Evolutionary conservation across 2,888 invertebrate genomes (phyloP).

Genomic region (Limnephilus lunatus): DNA sequence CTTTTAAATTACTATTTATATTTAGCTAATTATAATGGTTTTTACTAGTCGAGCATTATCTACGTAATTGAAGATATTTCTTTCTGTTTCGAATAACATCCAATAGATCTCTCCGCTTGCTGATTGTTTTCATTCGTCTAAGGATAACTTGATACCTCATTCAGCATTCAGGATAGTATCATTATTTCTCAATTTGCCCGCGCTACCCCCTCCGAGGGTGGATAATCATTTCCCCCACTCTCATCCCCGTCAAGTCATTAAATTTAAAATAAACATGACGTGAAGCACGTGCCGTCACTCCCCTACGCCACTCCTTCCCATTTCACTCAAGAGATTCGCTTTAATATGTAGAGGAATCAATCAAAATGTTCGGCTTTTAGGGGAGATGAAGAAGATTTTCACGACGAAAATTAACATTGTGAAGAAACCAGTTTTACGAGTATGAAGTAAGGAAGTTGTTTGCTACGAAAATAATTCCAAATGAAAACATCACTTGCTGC

Average conservation of each 20-base stretch:
- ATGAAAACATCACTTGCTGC: no score
- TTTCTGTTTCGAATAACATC: neutral
- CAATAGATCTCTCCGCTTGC: neutral
- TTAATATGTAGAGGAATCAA: conserved; percentile 42
- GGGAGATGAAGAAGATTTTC: neutral
- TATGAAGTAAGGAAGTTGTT: neutral
- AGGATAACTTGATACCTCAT: neutral
- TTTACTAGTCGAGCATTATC: neutral
- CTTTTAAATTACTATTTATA: neutral
- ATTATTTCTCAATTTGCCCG: neutral
- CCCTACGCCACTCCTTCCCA: conserved; percentile 21
- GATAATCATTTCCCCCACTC: neutral
- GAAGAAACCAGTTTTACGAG: neutral
- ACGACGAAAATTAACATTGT: neutral
- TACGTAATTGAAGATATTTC: neutral
- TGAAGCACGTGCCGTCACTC: conserved; percentile 34
- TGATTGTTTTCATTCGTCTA: neutral
- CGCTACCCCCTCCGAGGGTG: neutral
- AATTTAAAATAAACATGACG: conserved; percentile 47
- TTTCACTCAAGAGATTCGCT: conserved; percentile 2
- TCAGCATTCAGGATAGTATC: neutral
- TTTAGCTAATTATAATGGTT: neutral
- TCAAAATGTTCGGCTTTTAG: conserved; percentile 16
- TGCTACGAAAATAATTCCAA: no score
- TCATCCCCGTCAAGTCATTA: conserved; percentile 42